phyloP scores from a whole-genome alignment of 2,888 invertebrate genomes.

The Stenodera caucasica region DNA sequence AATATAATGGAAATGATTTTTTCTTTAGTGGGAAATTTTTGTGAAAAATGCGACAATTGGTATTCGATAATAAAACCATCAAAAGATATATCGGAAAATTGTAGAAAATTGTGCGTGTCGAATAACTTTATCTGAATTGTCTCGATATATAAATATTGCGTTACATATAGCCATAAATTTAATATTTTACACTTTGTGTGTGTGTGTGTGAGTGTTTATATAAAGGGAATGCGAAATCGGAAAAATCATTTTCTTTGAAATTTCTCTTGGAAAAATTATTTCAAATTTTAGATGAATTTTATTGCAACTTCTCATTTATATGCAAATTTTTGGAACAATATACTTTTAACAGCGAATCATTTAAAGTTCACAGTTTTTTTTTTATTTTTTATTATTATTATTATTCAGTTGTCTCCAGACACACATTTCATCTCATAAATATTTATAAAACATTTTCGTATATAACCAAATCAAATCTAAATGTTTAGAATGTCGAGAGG shows the following conservation, averaged over 20 bases:
- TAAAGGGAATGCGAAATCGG: neutral
- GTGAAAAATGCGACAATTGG: no score
- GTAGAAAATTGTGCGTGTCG: neutral
- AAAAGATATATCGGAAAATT: neutral
- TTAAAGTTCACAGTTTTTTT: constrained; percentile 21
- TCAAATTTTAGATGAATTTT: constrained; percentile 21
- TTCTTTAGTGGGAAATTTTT: no score
- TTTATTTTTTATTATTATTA: no score
- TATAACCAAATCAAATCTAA: constrained; percentile 12
- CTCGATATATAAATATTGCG: constrained; percentile 1
- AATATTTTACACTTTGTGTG: constrained; percentile 9
- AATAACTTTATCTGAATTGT: constrained; percentile 4
- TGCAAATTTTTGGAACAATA: constrained; percentile 41
- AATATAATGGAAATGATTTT: no score
- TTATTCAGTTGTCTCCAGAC: constrained; percentile 13
- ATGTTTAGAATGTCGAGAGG: neutral
- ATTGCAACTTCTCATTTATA: constrained; percentile 49
- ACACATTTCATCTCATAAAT: constrained; percentile 22
- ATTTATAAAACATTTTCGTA: constrained; percentile 23
- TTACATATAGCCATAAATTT: constrained; percentile 16
- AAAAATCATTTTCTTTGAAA: neutral
- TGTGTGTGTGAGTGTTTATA: constrained; percentile 17
- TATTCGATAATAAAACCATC: no score
- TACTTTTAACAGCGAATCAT: constrained; percentile 19
- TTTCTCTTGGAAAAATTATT: constrained; percentile 7